These are phyloP conservation scores for Ophiodon elongatus DNA, from an alignment of 2,113 vertebrate species.

Conservation along the genomic window DNA sequence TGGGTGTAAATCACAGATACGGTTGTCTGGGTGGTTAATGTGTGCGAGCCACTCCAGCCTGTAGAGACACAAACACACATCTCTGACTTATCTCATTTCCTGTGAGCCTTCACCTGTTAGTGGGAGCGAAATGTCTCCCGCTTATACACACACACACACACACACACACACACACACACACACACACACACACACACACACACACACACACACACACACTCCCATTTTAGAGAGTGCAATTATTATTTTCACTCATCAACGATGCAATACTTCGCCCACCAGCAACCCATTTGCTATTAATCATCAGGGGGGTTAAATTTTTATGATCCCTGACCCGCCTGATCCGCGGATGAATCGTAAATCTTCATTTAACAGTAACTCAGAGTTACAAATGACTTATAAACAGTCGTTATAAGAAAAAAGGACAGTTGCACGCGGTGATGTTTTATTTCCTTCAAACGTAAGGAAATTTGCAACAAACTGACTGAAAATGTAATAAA, in stretches of 20 bases:
- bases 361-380: too few relatives aligned
- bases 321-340: background rate
- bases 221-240: background rate
- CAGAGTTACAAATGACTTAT: background rate
- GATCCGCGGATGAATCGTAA: background rate
- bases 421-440: background rate
- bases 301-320: background rate
- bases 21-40: constrained; percentile 58
- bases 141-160: background rate
- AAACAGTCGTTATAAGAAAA: background rate
- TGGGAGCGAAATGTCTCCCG: constrained; percentile 4
- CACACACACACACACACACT: too few relatives aligned
- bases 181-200: constrained; percentile 1
- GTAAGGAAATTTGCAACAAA: background rate
- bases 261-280: background rate
- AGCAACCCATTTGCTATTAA: background rate
- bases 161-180: background rate
- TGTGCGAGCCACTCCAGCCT: constrained; percentile 38
- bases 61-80: constrained; percentile 6
- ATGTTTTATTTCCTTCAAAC: background rate
- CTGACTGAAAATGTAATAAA: too few relatives aligned
- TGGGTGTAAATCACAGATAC: constrained; percentile 68
- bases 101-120: constrained; percentile 45
- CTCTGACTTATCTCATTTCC: constrained; percentile 47
- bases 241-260: background rate